Conservation (phyloP, 2,113 vertebrate genomes). For the Hydropotes inermis region DNA sequence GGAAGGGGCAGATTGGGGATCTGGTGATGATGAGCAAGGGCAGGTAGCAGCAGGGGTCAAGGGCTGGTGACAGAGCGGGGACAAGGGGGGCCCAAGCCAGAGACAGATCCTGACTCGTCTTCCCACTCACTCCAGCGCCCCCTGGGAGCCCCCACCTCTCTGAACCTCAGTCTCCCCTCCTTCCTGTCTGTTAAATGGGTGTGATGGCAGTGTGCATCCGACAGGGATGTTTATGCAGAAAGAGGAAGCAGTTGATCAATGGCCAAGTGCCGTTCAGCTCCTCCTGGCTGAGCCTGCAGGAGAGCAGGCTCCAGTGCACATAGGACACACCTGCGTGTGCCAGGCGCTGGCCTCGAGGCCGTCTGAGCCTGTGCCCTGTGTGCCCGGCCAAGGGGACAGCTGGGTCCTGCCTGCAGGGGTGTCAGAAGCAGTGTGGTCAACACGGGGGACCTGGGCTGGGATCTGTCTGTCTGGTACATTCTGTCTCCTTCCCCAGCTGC, state of each 20-base stretch:
- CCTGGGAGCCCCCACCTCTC: rapidly evolving
- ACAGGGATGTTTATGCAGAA: background rate
- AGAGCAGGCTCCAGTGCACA: rapidly evolving
- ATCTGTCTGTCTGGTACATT: background rate
- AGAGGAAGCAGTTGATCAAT: background rate
- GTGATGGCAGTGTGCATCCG: background rate
- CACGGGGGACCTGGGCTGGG: rapidly evolving
- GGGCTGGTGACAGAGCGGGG: background rate
- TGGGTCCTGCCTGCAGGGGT: background rate
- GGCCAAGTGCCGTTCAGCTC: background rate
- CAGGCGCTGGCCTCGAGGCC: background rate
- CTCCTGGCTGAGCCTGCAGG: background rate
- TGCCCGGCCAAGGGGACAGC: background rate
- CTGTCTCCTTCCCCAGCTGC: background rate
- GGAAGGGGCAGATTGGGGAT: background rate
- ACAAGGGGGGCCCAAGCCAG: background rate
- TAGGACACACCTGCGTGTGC: background rate
- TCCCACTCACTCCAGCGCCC: background rate
- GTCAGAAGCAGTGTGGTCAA: background rate
- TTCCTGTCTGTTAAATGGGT: background rate
- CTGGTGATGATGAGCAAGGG: background rate
- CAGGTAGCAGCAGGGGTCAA: background rate
- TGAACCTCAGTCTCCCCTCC: background rate
- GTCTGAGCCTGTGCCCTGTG: rapidly evolving
- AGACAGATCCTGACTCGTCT: background rate